Evolutionary conservation across 2,797 vertebrate genomes (phyloP).

Genomic region (Notolabrus celidotus): DNA sequence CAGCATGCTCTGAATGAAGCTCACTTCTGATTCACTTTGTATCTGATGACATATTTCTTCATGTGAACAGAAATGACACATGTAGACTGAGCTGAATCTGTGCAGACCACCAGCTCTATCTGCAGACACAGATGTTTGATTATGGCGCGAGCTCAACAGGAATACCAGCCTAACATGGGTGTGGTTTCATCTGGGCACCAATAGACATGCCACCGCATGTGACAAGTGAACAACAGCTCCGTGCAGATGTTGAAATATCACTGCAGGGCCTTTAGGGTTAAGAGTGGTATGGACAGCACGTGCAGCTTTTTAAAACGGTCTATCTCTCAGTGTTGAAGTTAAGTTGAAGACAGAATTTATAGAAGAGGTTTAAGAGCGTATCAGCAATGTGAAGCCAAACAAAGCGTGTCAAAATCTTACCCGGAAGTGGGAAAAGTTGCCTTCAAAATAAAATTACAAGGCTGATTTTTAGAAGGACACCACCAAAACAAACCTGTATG

Average conservation of each 20-base stretch:
- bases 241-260: slow-evolving; percentile 1
- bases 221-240: slow-evolving; percentile 8
- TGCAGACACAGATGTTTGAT: neutral
- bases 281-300: neutral
- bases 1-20: neutral
- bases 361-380: neutral
- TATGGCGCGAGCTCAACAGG: neutral
- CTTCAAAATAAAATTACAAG: slow-evolving; percentile 26
- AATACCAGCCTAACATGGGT: slow-evolving; percentile 45
- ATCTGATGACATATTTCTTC: no score
- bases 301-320: neutral
- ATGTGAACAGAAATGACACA: no score
- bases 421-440: neutral
- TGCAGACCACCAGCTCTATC: neutral
- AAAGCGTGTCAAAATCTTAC: neutral
- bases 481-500: no score
- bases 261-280: neutral
- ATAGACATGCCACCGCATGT: neutral
- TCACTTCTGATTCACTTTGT: neutral
- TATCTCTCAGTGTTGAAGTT: neutral
- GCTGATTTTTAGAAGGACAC: neutral
- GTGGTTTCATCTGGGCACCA: slow-evolving; percentile 54
- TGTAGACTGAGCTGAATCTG: neutral
- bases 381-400: neutral
- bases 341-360: neutral